Evolutionary conservation across 2,113 vertebrate genomes (phyloP), one percentile per base, ranked within the genome.

Genomic region (Actenoides hombroni): DNA sequence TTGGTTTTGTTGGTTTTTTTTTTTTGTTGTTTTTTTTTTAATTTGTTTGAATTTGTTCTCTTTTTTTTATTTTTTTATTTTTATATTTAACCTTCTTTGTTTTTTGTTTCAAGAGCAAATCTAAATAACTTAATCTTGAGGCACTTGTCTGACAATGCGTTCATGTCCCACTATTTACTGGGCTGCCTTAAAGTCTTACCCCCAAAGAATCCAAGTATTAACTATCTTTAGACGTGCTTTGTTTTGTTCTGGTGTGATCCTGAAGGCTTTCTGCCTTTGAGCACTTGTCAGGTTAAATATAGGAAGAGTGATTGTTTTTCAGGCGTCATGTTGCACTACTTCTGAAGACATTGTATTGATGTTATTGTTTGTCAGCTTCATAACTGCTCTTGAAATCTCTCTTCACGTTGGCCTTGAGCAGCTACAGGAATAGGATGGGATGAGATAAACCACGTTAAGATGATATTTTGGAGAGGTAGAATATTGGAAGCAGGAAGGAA

Each of bases 41-140:
- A 25, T 61, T 65, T 51, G 2, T 28, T 24, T 19, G 28, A 14
- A 18, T 56, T 29, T 56, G 9, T 19, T 25, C 37, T n/a, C n/a
- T n/a, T n/a, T n/a, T n/a, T n/a, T n/a, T n/a, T n/a, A 37, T 37
- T 37, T 37, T 37, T 37, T 37, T 37, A 8, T 37, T 37, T 37
- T 37, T 37, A 37, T 37, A 37, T 53, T 57, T 63, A 64, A 20
- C 18, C 11, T 82, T 71, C 28, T 54, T 64, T 94, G 26, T n/a
- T 95, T 35, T 82, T 79, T 78, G 9, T 92, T 83, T 86, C 83
- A 83, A 78, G 64, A 88, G 18, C 31, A 78, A 91, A 91, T 94
- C 24, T 86, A 77, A 88, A 85, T 92, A 79, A 83, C 74, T 83
- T 73, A 10, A 16, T 86, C 76, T 83, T 61, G 59, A 77, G 71